Percentiles rank a stretch among this genome's conserved stretches.
Evolutionary conservation across 2,113 vertebrate species (phyloP).

Genomic region (Climacteris rufus): DNA sequence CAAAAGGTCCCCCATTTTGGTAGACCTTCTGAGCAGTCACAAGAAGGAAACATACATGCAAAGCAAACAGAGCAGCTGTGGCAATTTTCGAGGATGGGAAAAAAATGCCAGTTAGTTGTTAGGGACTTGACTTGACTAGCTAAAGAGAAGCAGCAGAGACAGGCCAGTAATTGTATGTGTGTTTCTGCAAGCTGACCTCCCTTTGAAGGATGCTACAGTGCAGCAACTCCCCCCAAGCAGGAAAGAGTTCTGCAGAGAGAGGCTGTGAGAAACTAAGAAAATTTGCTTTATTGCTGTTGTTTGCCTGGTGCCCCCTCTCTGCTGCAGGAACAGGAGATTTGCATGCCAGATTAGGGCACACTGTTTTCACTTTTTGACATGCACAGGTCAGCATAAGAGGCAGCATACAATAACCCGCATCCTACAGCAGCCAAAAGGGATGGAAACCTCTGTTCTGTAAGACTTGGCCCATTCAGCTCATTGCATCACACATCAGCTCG

Average conservation of each 20-base stretch:
- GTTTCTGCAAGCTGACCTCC: not conserved
- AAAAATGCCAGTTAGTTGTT: not conserved
- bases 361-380: not conserved
- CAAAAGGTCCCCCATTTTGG: not conserved
- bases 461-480: not conserved
- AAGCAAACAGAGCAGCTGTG: not conserved
- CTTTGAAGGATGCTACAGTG: not conserved
- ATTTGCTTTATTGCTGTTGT: not conserved
- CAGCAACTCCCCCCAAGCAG: not conserved
- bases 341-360: not conserved
- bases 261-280: not conserved
- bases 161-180: not conserved
- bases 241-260: not conserved
- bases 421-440: not conserved
- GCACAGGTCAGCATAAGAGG: not conserved
- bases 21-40: not conserved
- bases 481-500: rapidly evolving
- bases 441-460: not conserved
- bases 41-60: not conserved
- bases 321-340: not conserved
- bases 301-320: not conserved
- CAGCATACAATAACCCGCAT: not conserved
- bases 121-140: not conserved
- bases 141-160: not conserved
- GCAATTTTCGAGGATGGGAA: not conserved